Conservation (phyloP, 2,797 vertebrate species). For the Peromyscus eremicus region DNA sequence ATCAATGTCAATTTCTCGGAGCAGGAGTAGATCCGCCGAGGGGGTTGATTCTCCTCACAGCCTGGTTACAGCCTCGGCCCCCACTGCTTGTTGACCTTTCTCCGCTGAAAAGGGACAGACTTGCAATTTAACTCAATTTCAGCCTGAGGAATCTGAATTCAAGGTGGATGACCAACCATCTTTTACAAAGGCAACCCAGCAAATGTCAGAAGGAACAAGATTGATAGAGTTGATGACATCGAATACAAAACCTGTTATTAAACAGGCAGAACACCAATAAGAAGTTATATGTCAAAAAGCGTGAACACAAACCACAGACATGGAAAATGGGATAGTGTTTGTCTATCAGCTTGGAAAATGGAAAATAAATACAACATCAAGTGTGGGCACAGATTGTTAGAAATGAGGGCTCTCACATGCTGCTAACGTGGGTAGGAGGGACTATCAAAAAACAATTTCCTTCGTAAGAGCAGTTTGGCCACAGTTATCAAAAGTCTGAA, state of each 20-base stretch:
- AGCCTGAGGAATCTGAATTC: constrained; percentile 32
- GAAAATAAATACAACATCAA: constrained; percentile 36
- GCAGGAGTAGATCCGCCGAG: fast-evolving
- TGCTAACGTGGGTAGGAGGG: neutral
- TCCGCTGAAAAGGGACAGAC: neutral
- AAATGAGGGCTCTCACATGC: neutral
- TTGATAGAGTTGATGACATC: neutral
- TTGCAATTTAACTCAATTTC: constrained; percentile 19
- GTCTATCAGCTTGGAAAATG: constrained; percentile 27
- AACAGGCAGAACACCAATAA: neutral
- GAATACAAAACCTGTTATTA: neutral
- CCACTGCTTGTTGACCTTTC: neutral
- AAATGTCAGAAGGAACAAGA: constrained; percentile 22
- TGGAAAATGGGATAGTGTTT: neutral
- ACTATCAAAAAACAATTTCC: neutral
- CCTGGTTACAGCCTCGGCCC: neutral
- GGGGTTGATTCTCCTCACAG: neutral
- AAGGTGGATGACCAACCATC: neutral
- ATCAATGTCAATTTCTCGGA: neutral
- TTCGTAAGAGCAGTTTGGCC: constrained; percentile 57
- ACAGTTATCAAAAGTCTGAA: constrained; percentile 54
- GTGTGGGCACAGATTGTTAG: neutral
- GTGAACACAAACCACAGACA: neutral
- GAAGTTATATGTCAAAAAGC: neutral
- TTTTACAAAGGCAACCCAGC: neutral